These are phyloP conservation scores for Parelbella ahira DNA, from an alignment of 2,888 invertebrate species.

Conservation along the genomic window DNA sequence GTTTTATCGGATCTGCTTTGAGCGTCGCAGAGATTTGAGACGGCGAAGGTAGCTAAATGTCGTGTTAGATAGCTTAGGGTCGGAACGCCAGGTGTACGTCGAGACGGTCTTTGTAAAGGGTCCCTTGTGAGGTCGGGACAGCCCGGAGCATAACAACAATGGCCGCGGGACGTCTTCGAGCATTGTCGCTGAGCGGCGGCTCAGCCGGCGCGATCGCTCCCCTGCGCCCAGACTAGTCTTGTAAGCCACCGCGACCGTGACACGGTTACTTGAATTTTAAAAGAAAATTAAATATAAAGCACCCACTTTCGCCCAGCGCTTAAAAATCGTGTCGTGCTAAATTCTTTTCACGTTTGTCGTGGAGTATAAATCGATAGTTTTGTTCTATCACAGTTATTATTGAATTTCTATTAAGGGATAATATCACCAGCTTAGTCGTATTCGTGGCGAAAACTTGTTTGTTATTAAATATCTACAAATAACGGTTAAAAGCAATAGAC, in stretches of 20 bases:
- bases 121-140: conserved; percentile 41
- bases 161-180: conserved; percentile 74
- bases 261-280: conserved; percentile 40
- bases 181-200: conserved; percentile 66
- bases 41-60: conserved; percentile 42
- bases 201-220: conserved; percentile 67
- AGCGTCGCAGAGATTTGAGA: conserved; percentile 42
- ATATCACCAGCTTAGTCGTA: too few relatives aligned
- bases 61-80: conserved; percentile 59
- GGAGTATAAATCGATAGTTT: too few relatives aligned
- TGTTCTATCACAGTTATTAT: too few relatives aligned
- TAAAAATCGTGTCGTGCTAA: too few relatives aligned
- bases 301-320: too few relatives aligned
- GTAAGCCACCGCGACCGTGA: conserved; percentile 53
- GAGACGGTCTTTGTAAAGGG: conserved; percentile 64
- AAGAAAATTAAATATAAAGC: conserved; percentile 23
- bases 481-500: too few relatives aligned
- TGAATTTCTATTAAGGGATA: too few relatives aligned
- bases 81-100: conserved; percentile 67
- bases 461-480: too few relatives aligned
- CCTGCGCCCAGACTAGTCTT: conserved; percentile 45
- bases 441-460: too few relatives aligned
- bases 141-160: conserved; percentile 55
- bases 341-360: too few relatives aligned
- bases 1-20: conserved; percentile 37